phyloP scores from a whole-genome alignment of 2,888 invertebrate species.

The Philhelius pedissequus region DNA sequence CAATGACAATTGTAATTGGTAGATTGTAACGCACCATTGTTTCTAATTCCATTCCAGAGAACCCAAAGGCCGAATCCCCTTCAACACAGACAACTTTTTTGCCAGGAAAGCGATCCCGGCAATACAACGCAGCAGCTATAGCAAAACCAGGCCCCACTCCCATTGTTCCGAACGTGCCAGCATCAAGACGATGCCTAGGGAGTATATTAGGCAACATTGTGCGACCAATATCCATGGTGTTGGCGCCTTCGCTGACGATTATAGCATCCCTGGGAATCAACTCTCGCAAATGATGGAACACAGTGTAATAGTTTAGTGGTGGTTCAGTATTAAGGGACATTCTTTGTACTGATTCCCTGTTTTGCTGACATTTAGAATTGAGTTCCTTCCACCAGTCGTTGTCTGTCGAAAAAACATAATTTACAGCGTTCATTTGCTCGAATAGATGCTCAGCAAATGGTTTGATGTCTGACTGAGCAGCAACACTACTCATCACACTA shows the following conservation, averaged over 20 bases:
- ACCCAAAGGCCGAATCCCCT: constrained; percentile 98
- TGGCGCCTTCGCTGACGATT: constrained; percentile 98
- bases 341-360: constrained; percentile 84
- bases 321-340: constrained; percentile 85
- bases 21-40: constrained; percentile 96
- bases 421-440: constrained; percentile 81
- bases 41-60: constrained; percentile 99
- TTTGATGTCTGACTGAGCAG: constrained; percentile 91
- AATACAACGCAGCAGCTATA: constrained; percentile 94
- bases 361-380: constrained; percentile 85
- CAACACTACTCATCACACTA: constrained; percentile 88
- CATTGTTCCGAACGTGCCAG: constrained; percentile 98
- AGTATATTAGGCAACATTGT: constrained; percentile 90
- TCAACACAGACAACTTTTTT: constrained; percentile 95
- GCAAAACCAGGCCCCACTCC: constrained; percentile 96
- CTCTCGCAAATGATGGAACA: constrained; percentile 90
- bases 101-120: constrained; percentile 87
- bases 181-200: constrained; percentile 94
- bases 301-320: constrained; percentile 96
- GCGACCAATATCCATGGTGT: constrained; percentile 99
- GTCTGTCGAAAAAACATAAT: constrained; percentile 81
- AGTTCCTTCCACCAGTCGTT: constrained; percentile 89
- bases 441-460: constrained; percentile 85
- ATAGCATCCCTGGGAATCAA: constrained; percentile 89
- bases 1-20: constrained; percentile 92